Conservation (phyloP, 2,888 invertebrate species). For the Pheosia tremula region DNA sequence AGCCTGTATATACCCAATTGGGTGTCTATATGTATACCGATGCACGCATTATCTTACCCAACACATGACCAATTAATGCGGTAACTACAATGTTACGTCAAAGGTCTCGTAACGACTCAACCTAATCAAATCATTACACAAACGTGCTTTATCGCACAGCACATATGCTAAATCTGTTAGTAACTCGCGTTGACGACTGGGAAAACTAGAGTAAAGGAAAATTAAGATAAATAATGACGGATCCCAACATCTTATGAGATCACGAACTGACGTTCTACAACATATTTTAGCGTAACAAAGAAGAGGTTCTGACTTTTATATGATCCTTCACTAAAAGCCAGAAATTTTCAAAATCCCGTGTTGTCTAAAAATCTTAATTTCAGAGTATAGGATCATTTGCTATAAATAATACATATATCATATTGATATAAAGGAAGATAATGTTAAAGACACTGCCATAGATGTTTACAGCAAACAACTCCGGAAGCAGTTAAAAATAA, state of each 20-base stretch:
- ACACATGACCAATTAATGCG: not conserved
- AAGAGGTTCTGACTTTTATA: too few species aligned
- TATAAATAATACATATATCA: not conserved
- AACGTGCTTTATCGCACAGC: not conserved
- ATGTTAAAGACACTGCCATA: constrained; percentile 20
- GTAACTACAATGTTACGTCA: constrained; percentile 1
- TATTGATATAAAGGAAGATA: not conserved
- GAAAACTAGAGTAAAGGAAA: not conserved
- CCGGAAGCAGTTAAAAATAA: constrained; percentile 29
- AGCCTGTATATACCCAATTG: too few species aligned
- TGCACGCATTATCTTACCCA: not conserved
- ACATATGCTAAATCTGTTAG: not conserved
- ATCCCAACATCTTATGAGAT: not conserved
- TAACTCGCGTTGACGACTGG: not conserved
- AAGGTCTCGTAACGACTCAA: not conserved
- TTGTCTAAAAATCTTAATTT: too few species aligned
- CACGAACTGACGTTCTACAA: not conserved
- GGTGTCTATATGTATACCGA: too few species aligned
- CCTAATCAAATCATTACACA: not conserved
- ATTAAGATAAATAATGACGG: not conserved
- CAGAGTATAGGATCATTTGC: too few species aligned
- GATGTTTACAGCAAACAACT: constrained; percentile 15
- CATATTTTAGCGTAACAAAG: too few species aligned
- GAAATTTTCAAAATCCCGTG: too few species aligned
- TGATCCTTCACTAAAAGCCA: too few species aligned